Base-by-base conservation (phyloP, 1,140 invertebrate genomes). In the Drosophila gunungcola region DNA sequence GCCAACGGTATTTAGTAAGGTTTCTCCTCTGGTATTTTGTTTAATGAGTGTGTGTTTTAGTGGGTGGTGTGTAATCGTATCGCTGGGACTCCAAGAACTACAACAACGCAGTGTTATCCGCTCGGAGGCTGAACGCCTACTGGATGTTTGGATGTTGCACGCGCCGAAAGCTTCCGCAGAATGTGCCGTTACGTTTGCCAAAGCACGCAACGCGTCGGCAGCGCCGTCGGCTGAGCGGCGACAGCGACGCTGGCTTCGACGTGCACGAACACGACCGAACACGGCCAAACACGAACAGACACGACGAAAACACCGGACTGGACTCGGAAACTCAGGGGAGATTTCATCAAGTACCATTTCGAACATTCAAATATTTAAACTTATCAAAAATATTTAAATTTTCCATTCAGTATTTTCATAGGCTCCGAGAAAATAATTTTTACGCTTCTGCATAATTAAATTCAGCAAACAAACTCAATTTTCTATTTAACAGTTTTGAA, bases 81-180 rank as follows among this genome's bases (percentile, higher is more conserved):
- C 60, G 65, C 76, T 78, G 42, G 72, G 60, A 57, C 82, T 82
- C 79, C 82, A 83, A 91, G 77, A 85, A 84, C 65, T 83, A 90
- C 79, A 91, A 91, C 83, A 90, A 90, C 90, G 85, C 77, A 85
- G 82, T 91, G 90, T 91, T 91, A 91, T 91, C 90, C 90, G 90
- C 90, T 91, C 90, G 90, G 90, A 91, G 90, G 90, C 90, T 91
- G 88, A 91, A 91, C 88, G 90, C 90, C 90, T 91, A 91, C 90
- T 91, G 84, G 90, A 91, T 72, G 65, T 75, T 86, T 91, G 84
- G 90, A 91, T 72, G 65, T 75, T 86, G 73, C 68, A 78, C 76
- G 83, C 79, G 74, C 78, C 73, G 82, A 82, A 88, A 89, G 77
- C 78, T 84, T 70, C 77, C 80, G 83, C 82, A 80, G 79, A 89